Conservation (phyloP, 1,140 invertebrate species). For the Tribolium castaneum region DNA sequence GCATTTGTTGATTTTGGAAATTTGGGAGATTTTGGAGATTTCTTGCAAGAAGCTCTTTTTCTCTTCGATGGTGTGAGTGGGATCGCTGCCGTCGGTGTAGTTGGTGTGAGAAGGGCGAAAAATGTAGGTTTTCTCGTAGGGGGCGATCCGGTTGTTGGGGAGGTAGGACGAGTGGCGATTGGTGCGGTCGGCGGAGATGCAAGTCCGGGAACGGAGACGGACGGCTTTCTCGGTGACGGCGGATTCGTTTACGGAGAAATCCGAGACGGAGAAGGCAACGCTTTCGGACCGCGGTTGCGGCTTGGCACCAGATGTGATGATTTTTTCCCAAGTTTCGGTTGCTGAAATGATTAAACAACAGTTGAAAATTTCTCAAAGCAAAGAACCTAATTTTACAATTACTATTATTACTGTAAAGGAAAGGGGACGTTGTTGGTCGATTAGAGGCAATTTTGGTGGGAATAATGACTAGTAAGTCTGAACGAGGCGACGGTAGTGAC, state of each 20-base stretch:
- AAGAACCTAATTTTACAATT: too few species aligned
- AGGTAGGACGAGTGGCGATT: slow-evolving; percentile 63
- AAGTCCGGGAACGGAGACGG: slow-evolving; percentile 57
- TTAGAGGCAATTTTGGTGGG: too few species aligned
- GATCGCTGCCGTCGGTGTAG: slow-evolving; percentile 61
- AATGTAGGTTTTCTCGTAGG: slow-evolving; percentile 64
- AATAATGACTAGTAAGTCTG: too few species aligned
- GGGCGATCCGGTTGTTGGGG: slow-evolving; percentile 62
- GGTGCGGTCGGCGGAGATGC: slow-evolving; percentile 60
- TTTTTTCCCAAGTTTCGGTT: slow-evolving; percentile 81
- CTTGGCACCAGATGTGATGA: slow-evolving; percentile 74
- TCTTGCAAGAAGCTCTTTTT: slow-evolving; percentile 66
- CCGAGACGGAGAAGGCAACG: slow-evolving; percentile 70
- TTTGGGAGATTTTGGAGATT: slow-evolving; percentile 79
- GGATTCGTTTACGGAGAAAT: slow-evolving; percentile 66
- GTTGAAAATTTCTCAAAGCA: too few species aligned
- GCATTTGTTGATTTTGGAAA: slow-evolving; percentile 76
- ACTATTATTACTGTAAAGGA: too few species aligned
- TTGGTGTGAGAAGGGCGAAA: slow-evolving; percentile 63
- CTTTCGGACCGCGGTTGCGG: slow-evolving; percentile 79
- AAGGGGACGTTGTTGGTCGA: too few species aligned
- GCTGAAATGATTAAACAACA: slow-evolving; percentile 64
- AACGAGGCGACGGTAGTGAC: too few species aligned
- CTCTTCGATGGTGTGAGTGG: slow-evolving; percentile 50
- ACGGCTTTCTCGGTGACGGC: slow-evolving; percentile 54